These are phyloP conservation scores for Misgurnus mizolepis DNA, from an alignment of 2,113 vertebrate genomes.

Conservation along the genomic window DNA sequence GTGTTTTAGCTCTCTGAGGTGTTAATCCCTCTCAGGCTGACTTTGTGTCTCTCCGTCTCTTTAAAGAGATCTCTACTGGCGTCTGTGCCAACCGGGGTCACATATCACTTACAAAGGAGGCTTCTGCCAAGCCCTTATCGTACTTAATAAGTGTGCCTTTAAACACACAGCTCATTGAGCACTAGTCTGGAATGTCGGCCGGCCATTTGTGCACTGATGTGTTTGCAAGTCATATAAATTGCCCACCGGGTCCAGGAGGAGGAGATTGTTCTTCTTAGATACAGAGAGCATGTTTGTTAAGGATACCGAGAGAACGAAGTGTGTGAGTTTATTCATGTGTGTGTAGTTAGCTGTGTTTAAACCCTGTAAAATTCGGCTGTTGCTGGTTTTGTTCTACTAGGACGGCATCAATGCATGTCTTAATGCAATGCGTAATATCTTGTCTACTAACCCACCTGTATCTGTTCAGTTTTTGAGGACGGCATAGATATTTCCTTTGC, in stretches of 20 bases:
- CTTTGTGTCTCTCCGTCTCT: constrained; percentile 65
- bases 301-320: constrained; percentile 24
- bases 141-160: constrained; percentile 57
- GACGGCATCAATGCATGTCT: too few species aligned
- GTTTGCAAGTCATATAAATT: constrained; percentile 56
- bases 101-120: constrained; percentile 77
- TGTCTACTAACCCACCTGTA: too few species aligned
- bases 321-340: neutral
- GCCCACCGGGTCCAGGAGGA: constrained; percentile 47
- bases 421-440: too few species aligned
- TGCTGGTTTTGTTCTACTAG: too few species aligned
- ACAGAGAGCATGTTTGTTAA: constrained; percentile 49
- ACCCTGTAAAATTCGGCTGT: neutral
- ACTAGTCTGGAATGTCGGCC: constrained; percentile 69
- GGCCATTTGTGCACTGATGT: constrained; percentile 52
- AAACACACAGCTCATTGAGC: constrained; percentile 61
- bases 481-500: too few species aligned
- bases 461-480: too few species aligned
- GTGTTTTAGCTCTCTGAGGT: constrained; percentile 59
- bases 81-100: constrained; percentile 66
- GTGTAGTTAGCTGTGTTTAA: constrained; percentile 18
- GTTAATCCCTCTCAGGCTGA: constrained; percentile 64
- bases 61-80: constrained; percentile 71
- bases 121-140: constrained; percentile 62
- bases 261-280: constrained; percentile 45